Base-by-base conservation (phyloP, 2,797 vertebrate species). In the Lepilemur septentrionalis region DNA sequence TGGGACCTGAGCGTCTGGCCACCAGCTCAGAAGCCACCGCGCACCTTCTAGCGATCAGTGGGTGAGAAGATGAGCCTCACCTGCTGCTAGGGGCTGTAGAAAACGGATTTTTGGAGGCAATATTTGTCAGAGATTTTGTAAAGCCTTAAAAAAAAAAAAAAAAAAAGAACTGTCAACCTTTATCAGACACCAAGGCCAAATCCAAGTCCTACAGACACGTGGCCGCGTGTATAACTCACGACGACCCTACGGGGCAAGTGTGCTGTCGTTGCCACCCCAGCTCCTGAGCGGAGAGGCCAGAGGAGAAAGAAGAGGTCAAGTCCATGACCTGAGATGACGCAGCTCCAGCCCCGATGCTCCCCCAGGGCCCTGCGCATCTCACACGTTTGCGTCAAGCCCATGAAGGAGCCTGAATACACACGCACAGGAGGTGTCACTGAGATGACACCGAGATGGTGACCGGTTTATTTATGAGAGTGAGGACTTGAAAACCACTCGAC, bases 221-320 rank as follows among this genome's bases (percentile, higher is more conserved):
- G 18, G 46, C 25, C 11, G 0, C 2, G 1, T 0, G 7, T 4
- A 1, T 2, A 5, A 3, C 2, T 32, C 22, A 8, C 25, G 9
- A 2, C 0, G 43, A 17, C 20, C 65, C 20, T 7, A 0, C 2
- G 0, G 10, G 57, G 22, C 18, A 5, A 0, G 22, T 9, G 3
- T 2, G 4, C 25, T 0, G 0, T 38, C 2, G 17, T 8, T 41
- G 38, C 35, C 22, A 0, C 10, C 25, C 57, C 35, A 0, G 14
- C 7, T 25, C 35, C 35, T 2, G 20, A 38, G 22, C 15, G 20
- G 4, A 35, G 46, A 46, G 9, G 4, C 1, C 25, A 4, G 12
- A 46, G 50, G 20, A 59, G 7, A 13, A 67, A 84, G 46, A 7
- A 84, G 55, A 13, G 4, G 23, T 22, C 11, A 22, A 14, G 35